Evolutionary conservation across 2,113 vertebrate genomes (phyloP).

Genomic region (Microcebus griseorufus): DNA sequence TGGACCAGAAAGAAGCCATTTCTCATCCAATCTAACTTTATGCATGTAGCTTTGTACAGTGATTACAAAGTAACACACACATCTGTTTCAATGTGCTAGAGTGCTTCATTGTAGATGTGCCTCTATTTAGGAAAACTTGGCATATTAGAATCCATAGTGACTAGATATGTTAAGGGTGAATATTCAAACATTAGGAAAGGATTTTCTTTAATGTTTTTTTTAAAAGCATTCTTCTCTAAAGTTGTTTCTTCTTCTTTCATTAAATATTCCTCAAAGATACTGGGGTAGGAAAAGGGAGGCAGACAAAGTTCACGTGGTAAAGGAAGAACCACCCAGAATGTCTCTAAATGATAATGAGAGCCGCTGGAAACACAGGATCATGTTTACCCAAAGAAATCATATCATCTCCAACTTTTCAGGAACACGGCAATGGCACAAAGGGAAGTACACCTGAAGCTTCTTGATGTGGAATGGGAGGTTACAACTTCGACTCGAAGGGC

Average conservation of each 20-base stretch:
- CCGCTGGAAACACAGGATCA: not conserved
- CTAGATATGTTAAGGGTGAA: not conserved
- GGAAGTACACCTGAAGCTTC: not conserved
- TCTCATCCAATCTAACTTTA: not conserved
- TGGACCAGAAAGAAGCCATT: not conserved
- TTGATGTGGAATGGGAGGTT: not conserved
- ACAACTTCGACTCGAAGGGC: not conserved
- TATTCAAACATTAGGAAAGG: not conserved
- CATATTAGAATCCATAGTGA: not conserved
- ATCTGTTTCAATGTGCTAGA: not conserved
- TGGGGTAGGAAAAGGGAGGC: not conserved
- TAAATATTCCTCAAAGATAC: not conserved
- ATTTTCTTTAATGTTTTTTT: not conserved
- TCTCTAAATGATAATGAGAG: not conserved
- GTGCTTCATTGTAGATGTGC: not conserved
- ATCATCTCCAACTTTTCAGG: not conserved
- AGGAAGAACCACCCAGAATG: not conserved
- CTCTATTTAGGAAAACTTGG: not conserved
- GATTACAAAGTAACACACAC: not conserved
- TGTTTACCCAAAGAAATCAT: not conserved
- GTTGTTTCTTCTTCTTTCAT: not conserved
- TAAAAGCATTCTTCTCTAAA: not conserved
- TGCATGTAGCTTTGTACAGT: not conserved
- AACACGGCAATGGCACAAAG: not conserved
- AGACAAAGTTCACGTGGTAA: not conserved